Percentiles rank a stretch among this genome's conserved stretches.
These are phyloP conservation scores for Pachycephala philippinensis DNA, from an alignment of 2,113 vertebrate genomes.

Conservation along the genomic window DNA sequence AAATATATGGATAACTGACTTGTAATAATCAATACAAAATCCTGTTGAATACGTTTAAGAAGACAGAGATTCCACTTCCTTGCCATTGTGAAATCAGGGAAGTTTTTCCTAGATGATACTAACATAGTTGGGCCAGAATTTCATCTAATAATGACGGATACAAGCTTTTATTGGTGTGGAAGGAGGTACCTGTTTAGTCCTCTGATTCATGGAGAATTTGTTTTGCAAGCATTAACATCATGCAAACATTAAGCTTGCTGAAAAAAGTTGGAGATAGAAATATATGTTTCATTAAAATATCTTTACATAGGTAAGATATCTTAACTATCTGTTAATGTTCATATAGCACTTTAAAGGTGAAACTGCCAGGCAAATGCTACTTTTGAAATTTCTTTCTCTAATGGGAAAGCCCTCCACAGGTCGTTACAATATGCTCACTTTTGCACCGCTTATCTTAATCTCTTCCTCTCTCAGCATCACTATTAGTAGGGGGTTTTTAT, in stretches of 20 bases:
- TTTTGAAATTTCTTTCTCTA: not conserved
- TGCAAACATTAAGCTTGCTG: not conserved
- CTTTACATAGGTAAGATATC: not conserved
- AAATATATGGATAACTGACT: not conserved
- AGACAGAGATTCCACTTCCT: not conserved
- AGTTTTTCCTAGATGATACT: not conserved
- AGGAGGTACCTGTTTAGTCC: not conserved
- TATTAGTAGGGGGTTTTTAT: not conserved
- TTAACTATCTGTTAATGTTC: not conserved
- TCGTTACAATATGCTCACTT: not conserved
- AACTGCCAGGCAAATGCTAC: not conserved
- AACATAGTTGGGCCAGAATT: not conserved
- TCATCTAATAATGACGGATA: not conserved
- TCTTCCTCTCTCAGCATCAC: not conserved
- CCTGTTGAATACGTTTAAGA: not conserved
- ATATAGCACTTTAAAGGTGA: not conserved
- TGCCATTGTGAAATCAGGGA: not conserved
- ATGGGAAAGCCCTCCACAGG: not conserved
- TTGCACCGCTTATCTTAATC: not conserved
- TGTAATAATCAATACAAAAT: not conserved
- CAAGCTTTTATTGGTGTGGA: not conserved
- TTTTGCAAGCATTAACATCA: not conserved
- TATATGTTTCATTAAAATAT: not conserved
- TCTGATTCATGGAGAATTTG: not conserved
- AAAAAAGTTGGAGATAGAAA: not conserved